Conservation (phyloP, 2,888 invertebrate species). For the Caenorhabditis sinica region DNA sequence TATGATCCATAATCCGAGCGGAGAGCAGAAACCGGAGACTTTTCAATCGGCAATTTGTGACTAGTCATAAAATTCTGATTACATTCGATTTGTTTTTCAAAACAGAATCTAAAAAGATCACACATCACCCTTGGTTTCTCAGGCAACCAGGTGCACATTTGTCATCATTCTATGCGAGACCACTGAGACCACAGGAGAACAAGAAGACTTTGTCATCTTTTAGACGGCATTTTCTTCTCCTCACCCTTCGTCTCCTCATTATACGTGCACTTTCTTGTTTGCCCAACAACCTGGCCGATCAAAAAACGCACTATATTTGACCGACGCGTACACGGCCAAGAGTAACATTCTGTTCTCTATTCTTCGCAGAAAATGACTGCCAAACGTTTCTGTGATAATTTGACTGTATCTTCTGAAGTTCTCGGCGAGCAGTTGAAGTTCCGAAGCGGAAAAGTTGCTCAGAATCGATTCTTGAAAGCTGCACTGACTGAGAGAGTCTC, state of each 20-base stretch:
- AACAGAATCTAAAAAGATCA: slow-evolving; percentile 6
- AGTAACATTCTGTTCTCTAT: slow-evolving; percentile 39
- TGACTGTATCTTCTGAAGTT: slow-evolving; percentile 56
- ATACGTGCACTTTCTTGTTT: slow-evolving; percentile 29
- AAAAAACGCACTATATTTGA: slow-evolving; percentile 61
- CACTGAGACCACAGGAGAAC: slow-evolving; percentile 27
- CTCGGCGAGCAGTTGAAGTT: slow-evolving; percentile 69
- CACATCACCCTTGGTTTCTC: slow-evolving; percentile 43
- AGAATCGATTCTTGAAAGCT: slow-evolving; percentile 74
- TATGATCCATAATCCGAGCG: slow-evolving; percentile 19
- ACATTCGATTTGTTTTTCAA: neutral
- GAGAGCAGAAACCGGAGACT: slow-evolving; percentile 20
- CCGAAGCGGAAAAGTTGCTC: slow-evolving; percentile 63
- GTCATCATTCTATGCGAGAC: slow-evolving; percentile 41
- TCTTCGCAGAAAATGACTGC: slow-evolving; percentile 33
- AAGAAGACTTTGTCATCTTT: slow-evolving; percentile 42
- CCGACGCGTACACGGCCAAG: slow-evolving; percentile 24
- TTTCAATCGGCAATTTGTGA: slow-evolving; percentile 5
- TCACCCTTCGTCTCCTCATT: slow-evolving; percentile 14
- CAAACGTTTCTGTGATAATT: slow-evolving; percentile 48
- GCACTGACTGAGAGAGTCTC: slow-evolving; percentile 69
- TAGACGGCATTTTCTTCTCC: slow-evolving; percentile 2
- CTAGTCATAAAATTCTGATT: slow-evolving; percentile 14
- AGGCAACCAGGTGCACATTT: slow-evolving; percentile 38
- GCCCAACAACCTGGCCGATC: slow-evolving; percentile 38